Evolutionary conservation across 2,113 vertebrate species (phyloP).

Genomic region (Petrocephalus microphthalmus): DNA sequence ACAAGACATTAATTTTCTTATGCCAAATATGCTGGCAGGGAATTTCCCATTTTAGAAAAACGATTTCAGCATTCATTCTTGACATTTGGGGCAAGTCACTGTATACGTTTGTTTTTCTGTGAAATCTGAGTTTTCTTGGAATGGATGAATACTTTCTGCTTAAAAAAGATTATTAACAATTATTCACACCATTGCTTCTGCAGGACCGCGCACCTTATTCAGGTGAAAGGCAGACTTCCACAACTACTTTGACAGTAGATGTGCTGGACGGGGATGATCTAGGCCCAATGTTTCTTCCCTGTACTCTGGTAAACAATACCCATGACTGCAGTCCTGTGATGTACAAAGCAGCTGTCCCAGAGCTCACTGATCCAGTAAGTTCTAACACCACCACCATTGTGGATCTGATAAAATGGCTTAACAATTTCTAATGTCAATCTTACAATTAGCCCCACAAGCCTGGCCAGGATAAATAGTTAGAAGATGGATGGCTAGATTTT

Average conservation of each 20-base stretch:
- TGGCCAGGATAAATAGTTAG: background rate
- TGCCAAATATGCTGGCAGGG: no score
- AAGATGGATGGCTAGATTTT: background rate
- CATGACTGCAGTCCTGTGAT: constrained; percentile 85
- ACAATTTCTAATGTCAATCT: background rate
- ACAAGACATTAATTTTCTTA: background rate
- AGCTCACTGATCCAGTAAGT: constrained; percentile 82
- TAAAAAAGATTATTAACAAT: background rate
- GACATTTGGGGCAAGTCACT: background rate
- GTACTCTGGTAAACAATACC: constrained; percentile 77
- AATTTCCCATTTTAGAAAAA: background rate
- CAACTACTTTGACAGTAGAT: constrained; percentile 86
- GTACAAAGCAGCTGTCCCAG: constrained; percentile 78
- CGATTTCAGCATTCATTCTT: background rate
- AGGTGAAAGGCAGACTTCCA: constrained; percentile 76
- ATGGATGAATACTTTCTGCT: background rate
- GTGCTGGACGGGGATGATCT: constrained; percentile 90
- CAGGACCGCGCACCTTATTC: constrained; percentile 87
- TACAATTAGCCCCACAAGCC: background rate
- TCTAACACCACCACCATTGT: background rate
- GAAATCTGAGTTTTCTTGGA: background rate
- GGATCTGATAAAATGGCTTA: background rate
- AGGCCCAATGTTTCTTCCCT: constrained; percentile 93
- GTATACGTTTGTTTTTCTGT: background rate
- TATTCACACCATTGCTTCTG: background rate